Conservation (phyloP, 2,888 invertebrate species). For the Aphrophora alni region DNA sequence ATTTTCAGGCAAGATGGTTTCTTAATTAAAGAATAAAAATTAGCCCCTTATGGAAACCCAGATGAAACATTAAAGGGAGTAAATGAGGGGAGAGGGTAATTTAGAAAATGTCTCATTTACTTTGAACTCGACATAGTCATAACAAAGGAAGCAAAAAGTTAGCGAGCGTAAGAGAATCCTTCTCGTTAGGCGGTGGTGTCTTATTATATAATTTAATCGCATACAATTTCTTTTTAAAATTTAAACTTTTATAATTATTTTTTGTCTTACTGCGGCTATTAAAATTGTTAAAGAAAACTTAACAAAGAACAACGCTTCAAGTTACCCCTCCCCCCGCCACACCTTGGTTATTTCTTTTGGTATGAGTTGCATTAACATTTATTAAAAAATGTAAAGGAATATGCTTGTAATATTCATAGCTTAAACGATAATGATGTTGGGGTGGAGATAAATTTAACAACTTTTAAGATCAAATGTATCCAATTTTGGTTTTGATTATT, state of each 20-base stretch:
- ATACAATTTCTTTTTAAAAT: neutral
- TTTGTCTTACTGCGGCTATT: neutral
- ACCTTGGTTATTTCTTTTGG: no score
- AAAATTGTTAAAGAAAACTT: neutral
- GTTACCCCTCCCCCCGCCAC: no score
- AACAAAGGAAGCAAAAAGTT: no score
- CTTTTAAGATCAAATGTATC: no score
- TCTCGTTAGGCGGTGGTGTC: neutral
- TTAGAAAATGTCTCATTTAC: neutral
- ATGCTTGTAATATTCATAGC: no score
- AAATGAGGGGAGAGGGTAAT: neutral
- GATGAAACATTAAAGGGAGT: neutral
- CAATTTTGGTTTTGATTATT: no score
- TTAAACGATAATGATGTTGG: no score
- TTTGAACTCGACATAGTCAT: neutral
- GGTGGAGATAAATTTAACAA: no score
- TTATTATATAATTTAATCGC: neutral
- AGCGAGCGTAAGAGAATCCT: no score
- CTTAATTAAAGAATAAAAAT: constrained; percentile 5
- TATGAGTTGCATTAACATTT: no score
- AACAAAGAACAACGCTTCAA: neutral
- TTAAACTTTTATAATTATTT: neutral
- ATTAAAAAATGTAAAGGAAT: no score
- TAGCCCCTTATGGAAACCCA: neutral
- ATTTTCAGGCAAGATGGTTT: neutral